Base-by-base conservation (phyloP, 2,113 vertebrate species). In the Cathartes aura region DNA sequence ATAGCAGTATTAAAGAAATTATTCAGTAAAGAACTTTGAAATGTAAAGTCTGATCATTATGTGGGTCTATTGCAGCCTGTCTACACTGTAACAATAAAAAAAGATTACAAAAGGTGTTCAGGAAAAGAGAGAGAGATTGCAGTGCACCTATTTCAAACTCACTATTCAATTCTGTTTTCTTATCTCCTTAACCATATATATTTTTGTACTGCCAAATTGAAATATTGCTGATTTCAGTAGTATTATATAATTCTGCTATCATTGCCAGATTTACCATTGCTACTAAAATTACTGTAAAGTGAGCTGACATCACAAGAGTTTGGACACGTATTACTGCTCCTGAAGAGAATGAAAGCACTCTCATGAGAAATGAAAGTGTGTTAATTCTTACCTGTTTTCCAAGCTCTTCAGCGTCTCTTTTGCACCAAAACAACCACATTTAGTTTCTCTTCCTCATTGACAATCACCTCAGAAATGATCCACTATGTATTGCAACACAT, bases 31-130 rank as follows among this genome's bases (percentile, higher is more conserved):
- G 91, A 85, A 82, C 74, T 93, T 95, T 76, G 76, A 90, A 89
- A 96, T 89, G 59, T 94, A 93, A 92, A 97, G 95, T 90, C 85
- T 95, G 78, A 92, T 95, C 64, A n/a, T 83, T 94, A 8, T 58
- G 56, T 90, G 82, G 24, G 48, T 95, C 87, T 93, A 7, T 82
- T 94, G 80, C 89, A 87, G 76, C 70, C 79, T 80, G 32, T 89
- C 91, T 96, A n/a, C 72, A 27, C 47, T 66, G 76, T 48, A 91
- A 86, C 87, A 93, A 94, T 87, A 91, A 89, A 85, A 75, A 97
- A 94, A 72, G 59, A 96, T 96, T 94, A 75, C 91, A 88, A 93
- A 93, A 94, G 75, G 67, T 63, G 47, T 90, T 96, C 82, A 86
- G 80, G 76, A 89, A 68, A 62, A 75, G 55, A 45, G 34, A 56